Conservation (phyloP, 2,888 invertebrate genomes). For the Melinaea menophilus region DNA sequence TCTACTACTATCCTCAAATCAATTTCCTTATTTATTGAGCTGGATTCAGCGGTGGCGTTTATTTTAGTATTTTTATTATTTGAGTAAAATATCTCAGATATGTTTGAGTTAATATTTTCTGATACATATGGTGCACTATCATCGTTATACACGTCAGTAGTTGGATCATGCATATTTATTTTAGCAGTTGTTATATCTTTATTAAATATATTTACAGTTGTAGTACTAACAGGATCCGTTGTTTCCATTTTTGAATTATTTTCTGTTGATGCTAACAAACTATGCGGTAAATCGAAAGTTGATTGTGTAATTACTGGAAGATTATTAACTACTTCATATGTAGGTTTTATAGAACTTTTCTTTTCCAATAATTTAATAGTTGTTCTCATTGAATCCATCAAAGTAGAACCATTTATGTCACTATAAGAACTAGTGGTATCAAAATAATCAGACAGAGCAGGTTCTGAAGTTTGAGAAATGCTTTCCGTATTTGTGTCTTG, state of each 20-base stretch:
- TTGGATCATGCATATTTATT: background rate
- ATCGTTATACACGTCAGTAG: background rate
- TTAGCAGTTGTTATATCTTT: background rate
- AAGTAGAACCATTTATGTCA: conserved; percentile 18
- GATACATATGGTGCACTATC: background rate
- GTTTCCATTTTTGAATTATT: background rate
- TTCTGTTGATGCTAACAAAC: background rate
- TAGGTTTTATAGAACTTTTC: background rate
- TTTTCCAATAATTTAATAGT: conserved; percentile 9
- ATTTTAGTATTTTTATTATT: conserved; percentile 3
- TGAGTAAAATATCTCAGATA: conserved; percentile 3
- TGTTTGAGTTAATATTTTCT: conserved; percentile 3
- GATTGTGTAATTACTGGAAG: background rate
- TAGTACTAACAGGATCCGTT: background rate
- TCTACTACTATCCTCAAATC: too few species aligned
- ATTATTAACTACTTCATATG: background rate
- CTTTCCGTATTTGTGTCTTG: conserved; percentile 3
- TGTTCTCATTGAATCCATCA: conserved; percentile 24
- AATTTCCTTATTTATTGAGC: too few species aligned
- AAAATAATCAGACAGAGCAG: conserved; percentile 1
- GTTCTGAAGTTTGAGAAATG: background rate
- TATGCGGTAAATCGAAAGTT: background rate
- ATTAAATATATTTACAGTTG: background rate
- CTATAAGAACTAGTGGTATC: conserved; percentile 4
- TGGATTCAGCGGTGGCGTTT: too few species aligned